Evolutionary conservation across 2,113 vertebrate genomes (phyloP).

Genomic region (Antechinus stuartii): DNA sequence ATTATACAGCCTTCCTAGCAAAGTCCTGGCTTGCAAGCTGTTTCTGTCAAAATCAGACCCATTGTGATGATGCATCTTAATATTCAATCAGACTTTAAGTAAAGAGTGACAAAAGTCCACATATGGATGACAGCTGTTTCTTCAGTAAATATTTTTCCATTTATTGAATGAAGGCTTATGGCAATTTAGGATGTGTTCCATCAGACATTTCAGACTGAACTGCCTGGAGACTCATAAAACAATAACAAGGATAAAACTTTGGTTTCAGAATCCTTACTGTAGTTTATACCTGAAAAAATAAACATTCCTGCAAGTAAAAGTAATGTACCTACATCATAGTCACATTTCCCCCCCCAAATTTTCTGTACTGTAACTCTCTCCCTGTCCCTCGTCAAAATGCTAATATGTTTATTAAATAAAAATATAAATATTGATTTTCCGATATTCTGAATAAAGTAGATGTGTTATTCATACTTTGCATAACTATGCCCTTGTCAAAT

Average conservation of each 20-base stretch:
- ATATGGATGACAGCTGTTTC: constrained; percentile 89
- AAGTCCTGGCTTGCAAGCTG: constrained; percentile 87
- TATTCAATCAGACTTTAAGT: constrained; percentile 87
- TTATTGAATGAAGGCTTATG: constrained; percentile 84
- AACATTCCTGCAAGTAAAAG: background rate
- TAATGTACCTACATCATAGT: background rate
- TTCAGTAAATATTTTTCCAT: constrained; percentile 88
- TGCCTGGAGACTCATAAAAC: constrained; percentile 56
- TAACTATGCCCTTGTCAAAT: constrained; percentile 22
- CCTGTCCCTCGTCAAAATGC: background rate
- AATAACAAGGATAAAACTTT: constrained; percentile 54
- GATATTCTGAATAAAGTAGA: constrained; percentile 22
- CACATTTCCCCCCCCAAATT: background rate
- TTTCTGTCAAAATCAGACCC: constrained; percentile 86
- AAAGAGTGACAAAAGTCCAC: constrained; percentile 90
- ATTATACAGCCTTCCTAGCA: constrained; percentile 80
- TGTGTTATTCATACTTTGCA: background rate
- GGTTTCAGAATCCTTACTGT: constrained; percentile 47
- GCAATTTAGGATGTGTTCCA: constrained; percentile 76
- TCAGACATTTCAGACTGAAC: constrained; percentile 75
- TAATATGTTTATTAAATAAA: constrained; percentile 10
- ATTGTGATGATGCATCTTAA: constrained; percentile 87
- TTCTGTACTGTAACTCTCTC: constrained; percentile 3
- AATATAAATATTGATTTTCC: background rate
- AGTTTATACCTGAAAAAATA: constrained; percentile 59